phyloP scores from a whole-genome alignment of 2,113 vertebrate species.

The Cyphomyrus plagiostoma region DNA sequence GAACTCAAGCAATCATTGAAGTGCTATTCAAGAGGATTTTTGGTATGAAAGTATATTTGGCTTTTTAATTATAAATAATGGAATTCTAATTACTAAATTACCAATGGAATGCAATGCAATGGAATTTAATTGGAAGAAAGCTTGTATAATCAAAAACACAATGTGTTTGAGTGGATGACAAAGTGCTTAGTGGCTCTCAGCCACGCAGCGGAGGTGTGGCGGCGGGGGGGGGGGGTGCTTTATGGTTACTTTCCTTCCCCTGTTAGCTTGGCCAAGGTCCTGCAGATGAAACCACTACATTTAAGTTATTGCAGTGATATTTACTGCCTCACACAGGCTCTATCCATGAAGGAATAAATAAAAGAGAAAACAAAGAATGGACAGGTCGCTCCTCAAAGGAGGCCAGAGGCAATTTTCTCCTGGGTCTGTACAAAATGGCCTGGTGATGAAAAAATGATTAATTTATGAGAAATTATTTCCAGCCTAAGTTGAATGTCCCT shows the following conservation, averaged over 20 bases:
- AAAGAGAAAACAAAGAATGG: neutral
- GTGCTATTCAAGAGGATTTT: neutral
- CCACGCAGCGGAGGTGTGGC: neutral
- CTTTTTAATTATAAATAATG: neutral
- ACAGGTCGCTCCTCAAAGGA: neutral
- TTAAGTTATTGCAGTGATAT: neutral
- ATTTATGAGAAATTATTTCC: slow-evolving; percentile 1
- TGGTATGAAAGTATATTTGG: neutral
- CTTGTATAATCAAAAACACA: neutral
- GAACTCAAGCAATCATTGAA: neutral
- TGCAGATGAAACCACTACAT: neutral
- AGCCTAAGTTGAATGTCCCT: neutral
- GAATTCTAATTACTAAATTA: neutral
- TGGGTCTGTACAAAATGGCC: neutral
- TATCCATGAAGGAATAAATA: neutral
- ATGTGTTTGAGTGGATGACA: neutral
- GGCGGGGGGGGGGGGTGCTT: neutral
- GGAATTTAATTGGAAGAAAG: neutral
- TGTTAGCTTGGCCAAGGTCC: neutral
- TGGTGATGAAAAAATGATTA: neutral
- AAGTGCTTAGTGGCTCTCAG: neutral
- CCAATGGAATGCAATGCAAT: neutral
- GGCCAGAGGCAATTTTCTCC: neutral
- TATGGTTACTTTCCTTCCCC: neutral
- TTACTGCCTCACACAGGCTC: neutral